phyloP scores from a whole-genome alignment of 2,888 invertebrate genomes.

The Gari tellinella region DNA sequence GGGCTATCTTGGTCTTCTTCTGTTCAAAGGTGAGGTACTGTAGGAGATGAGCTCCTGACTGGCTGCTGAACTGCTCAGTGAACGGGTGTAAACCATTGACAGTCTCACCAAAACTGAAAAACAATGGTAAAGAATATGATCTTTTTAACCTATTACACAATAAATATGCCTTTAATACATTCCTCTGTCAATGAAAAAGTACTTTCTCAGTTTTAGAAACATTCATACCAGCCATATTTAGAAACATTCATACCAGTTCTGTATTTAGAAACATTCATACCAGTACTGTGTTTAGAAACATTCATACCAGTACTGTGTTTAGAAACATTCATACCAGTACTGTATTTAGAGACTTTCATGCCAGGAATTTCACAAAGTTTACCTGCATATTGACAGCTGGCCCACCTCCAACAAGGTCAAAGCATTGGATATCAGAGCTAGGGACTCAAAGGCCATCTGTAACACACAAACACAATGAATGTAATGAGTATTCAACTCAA shows the following conservation, averaged over 20 bases:
- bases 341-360: too few relatives aligned
- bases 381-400: constrained; percentile 95
- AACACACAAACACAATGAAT: too few relatives aligned
- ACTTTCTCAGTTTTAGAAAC: too few relatives aligned
- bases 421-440: constrained; percentile 95
- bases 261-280: too few relatives aligned
- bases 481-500: too few relatives aligned
- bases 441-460: constrained; percentile 94
- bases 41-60: constrained; percentile 90
- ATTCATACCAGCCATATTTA: too few relatives aligned
- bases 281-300: too few relatives aligned
- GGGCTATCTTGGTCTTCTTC: constrained; percentile 93
- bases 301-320: too few relatives aligned
- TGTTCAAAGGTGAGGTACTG: constrained; percentile 92
- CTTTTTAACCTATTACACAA: not conserved
- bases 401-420: constrained; percentile 97
- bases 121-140: too few relatives aligned
- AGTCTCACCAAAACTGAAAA: constrained; percentile 83
- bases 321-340: too few relatives aligned
- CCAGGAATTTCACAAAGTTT: constrained; percentile 81
- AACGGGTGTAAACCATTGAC: constrained; percentile 95
- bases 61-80: constrained; percentile 93
- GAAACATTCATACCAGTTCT: too few relatives aligned
- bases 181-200: too few relatives aligned
- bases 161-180: not conserved